A percentile compares a stretch with the other conserved stretches of the same genome.
Evolutionary conservation across 2,797 vertebrate genomes (phyloP).

Genomic region (Brachyrhaphis roseni): DNA sequence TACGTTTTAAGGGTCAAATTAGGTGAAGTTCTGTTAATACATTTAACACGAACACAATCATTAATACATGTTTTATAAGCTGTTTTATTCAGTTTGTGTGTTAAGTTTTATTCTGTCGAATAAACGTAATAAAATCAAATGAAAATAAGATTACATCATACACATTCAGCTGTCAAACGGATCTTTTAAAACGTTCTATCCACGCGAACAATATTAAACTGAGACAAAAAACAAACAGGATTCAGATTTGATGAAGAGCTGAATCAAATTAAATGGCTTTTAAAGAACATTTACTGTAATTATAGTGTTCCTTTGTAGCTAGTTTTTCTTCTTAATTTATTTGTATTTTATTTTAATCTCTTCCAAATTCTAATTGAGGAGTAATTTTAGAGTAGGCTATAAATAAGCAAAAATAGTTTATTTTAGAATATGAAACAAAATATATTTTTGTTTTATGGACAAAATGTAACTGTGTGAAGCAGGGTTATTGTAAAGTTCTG

Average conservation of each 20-base stretch:
- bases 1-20: neutral
- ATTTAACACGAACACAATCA: neutral
- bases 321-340: neutral
- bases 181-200: neutral
- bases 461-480: neutral
- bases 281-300: neutral
- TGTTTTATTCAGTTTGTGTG: too few relatives aligned
- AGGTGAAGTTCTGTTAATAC: neutral
- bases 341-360: neutral
- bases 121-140: too few relatives aligned
- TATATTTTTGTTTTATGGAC: neutral
- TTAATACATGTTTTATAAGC: neutral
- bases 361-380: neutral
- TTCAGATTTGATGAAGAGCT: neutral
- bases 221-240: neutral
- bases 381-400: neutral
- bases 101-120: too few relatives aligned
- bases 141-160: too few relatives aligned
- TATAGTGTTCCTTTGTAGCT: neutral
- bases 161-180: neutral
- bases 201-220: too few relatives aligned
- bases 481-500: neutral
- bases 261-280: neutral
- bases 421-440: neutral
- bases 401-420: neutral